These are phyloP conservation scores for Heliconius cydno DNA, from an alignment of 2,888 invertebrate genomes.

Conservation along the genomic window DNA sequence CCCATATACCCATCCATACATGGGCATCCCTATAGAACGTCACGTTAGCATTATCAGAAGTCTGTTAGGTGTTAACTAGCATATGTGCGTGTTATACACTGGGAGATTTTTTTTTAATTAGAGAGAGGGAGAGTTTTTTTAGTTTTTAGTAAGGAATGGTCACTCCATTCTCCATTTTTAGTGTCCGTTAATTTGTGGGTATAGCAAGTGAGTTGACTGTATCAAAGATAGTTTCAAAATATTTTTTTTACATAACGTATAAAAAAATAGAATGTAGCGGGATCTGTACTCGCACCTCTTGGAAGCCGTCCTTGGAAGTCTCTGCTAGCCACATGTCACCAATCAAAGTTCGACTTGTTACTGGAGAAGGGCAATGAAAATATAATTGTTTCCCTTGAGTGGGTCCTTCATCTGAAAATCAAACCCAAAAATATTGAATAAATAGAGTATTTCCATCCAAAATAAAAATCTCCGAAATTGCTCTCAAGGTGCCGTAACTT, in stretches of 20 bases:
- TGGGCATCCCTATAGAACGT: background rate
- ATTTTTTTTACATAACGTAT: background rate
- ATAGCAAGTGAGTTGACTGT: no score
- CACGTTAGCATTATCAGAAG: slow-evolving; percentile 7
- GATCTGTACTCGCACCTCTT: background rate
- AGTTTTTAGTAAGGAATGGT: no score
- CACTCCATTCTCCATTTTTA: no score
- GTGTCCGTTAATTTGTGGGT: no score
- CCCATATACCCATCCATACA: background rate
- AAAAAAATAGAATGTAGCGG: background rate
- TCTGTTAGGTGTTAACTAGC: background rate
- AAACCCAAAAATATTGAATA: background rate
- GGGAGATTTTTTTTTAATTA: background rate
- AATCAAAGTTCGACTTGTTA: background rate
- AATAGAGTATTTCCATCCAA: background rate
- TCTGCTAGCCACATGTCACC: background rate
- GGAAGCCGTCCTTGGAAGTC: background rate
- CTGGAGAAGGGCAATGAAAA: no score
- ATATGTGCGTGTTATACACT: background rate
- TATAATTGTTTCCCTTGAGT: no score
- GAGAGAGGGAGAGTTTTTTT: no score
- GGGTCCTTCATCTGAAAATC: no score
- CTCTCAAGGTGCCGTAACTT: slow-evolving; percentile 11
- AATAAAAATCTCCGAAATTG: background rate
- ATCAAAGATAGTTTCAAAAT: no score